phyloP scores from a whole-genome alignment of 2,113 vertebrate genomes.

The Channa argus region DNA sequence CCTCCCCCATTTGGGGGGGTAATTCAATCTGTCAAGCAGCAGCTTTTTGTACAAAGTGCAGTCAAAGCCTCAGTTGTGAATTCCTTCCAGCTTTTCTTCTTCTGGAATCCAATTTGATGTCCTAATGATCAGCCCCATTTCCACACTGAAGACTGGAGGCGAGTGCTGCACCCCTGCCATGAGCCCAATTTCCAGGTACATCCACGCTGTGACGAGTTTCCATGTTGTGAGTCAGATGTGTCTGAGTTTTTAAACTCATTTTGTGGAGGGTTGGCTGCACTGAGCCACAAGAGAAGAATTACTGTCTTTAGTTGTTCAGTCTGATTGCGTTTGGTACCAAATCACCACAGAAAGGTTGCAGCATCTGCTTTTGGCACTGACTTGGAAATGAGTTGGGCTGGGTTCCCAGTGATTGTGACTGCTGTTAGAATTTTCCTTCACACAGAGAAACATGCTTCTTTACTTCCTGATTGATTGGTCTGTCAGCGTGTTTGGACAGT shows the following conservation, averaged over 20 bases:
- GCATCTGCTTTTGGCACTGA: neutral
- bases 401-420: neutral
- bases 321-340: slow-evolving; percentile 35
- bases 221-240: slow-evolving; percentile 26
- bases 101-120: slow-evolving; percentile 52
- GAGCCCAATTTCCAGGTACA: slow-evolving; percentile 43
- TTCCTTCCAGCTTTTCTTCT: slow-evolving; percentile 36
- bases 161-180: neutral
- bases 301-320: slow-evolving; percentile 18
- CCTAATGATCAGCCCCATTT: slow-evolving; percentile 46
- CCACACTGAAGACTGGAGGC: slow-evolving; percentile 31
- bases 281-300: slow-evolving; percentile 27
- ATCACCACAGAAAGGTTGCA: neutral
- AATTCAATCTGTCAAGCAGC: slow-evolving; percentile 53
- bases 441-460: neutral
- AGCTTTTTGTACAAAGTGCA: slow-evolving; percentile 34
- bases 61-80: slow-evolving; percentile 21
- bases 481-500: too few relatives aligned
- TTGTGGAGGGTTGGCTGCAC: neutral
- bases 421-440: neutral
- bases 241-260: slow-evolving; percentile 33
- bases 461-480: neutral
- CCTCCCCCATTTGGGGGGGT: slow-evolving; percentile 34
- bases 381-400: slow-evolving; percentile 5
- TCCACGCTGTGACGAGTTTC: slow-evolving; percentile 36